Conservation (phyloP, 2,113 vertebrate species). For the Rhombomys opimus region DNA sequence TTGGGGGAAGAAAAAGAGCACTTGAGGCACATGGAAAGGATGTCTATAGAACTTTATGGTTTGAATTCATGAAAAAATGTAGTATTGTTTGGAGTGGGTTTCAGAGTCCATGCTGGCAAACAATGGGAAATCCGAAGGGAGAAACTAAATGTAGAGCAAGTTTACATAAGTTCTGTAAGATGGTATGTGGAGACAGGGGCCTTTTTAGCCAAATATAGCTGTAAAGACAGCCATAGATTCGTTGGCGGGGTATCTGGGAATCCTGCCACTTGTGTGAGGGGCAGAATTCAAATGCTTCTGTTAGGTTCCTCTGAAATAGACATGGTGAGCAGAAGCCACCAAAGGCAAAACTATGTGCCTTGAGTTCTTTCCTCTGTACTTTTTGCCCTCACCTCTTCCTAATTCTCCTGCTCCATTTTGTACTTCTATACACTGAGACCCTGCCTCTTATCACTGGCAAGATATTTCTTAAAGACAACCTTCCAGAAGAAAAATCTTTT, state of each 20-base stretch:
- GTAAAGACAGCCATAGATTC: constrained; percentile 62
- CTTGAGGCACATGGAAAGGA: background rate
- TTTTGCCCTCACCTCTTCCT: background rate
- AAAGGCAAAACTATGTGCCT: background rate
- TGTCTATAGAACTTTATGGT: background rate
- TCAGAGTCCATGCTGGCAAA: constrained; percentile 38
- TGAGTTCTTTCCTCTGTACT: background rate
- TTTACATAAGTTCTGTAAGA: constrained; percentile 18
- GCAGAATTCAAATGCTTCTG: constrained; percentile 47
- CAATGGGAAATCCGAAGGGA: background rate
- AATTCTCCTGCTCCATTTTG: background rate
- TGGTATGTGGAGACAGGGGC: constrained; percentile 42
- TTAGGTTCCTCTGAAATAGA: constrained; percentile 27
- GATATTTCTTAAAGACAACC: background rate
- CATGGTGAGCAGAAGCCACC: background rate
- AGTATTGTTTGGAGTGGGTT: background rate
- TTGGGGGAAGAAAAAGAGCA: background rate
- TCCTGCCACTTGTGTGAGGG: background rate
- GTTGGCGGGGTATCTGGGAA: constrained; percentile 65
- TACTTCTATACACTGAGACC: background rate
- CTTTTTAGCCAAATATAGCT: constrained; percentile 62
- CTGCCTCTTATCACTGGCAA: background rate
- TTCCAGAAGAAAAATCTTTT: constrained; percentile 36
- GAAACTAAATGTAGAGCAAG: constrained; percentile 58
- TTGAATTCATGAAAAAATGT: background rate